These are phyloP conservation scores for Drosophila gaucha DNA, from an alignment of 2,888 invertebrate genomes.

Conservation along the genomic window DNA sequence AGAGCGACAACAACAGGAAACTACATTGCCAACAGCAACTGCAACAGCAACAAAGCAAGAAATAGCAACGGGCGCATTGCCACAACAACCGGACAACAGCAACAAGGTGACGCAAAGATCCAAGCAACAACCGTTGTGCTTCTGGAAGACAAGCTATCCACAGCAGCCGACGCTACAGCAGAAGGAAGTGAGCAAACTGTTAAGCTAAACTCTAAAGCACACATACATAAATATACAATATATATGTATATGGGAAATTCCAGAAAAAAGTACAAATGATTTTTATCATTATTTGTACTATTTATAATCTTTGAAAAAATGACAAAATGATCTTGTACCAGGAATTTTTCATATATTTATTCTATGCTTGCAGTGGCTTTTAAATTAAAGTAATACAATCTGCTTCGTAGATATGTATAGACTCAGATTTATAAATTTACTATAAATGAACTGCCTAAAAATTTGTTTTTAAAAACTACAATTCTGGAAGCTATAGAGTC, in stretches of 20 bases:
- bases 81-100: conserved; percentile 15
- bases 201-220: not conserved
- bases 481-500: too few relatives aligned
- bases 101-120: conserved; percentile 35
- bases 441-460: too few relatives aligned
- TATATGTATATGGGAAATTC: too few relatives aligned
- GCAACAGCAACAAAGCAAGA: conserved; percentile 12
- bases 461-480: too few relatives aligned
- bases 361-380: not conserved
- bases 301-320: too few relatives aligned
- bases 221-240: not conserved
- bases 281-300: too few relatives aligned
- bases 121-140: conserved; percentile 61
- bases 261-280: too few relatives aligned
- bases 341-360: too few relatives aligned
- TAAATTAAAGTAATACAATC: too few relatives aligned
- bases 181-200: conserved; percentile 59
- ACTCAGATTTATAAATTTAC: too few relatives aligned
- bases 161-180: conserved; percentile 64
- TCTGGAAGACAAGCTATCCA: conserved; percentile 70
- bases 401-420: not conserved
- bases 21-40: conserved; percentile 3
- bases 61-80: conserved; percentile 1
- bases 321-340: too few relatives aligned
- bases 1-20: conserved; percentile 16